These are phyloP conservation scores for Hozukius guyotensis DNA, from an alignment of 2,797 vertebrate genomes.

Conservation along the genomic window DNA sequence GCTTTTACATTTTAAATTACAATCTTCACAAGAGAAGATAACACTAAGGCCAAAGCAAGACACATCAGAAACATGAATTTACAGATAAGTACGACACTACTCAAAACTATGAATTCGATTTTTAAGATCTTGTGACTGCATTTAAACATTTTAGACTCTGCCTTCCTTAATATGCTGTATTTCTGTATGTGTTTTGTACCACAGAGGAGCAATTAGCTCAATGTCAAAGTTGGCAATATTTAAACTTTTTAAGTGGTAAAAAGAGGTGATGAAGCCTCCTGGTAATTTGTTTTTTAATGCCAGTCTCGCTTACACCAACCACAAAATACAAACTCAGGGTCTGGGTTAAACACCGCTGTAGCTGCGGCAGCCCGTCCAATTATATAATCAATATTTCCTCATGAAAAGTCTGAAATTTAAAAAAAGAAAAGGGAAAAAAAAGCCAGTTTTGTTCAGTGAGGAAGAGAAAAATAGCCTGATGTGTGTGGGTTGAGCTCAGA, in stretches of 20 bases:
- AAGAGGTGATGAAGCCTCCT: constrained; percentile 20
- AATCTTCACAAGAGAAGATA: not conserved
- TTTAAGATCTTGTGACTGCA: not conserved
- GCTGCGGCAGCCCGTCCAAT: constrained; percentile 58
- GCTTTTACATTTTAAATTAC: not conserved
- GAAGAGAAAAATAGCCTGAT: constrained; percentile 17
- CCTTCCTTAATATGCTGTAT: not conserved
- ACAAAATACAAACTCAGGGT: constrained; percentile 36
- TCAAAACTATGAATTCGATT: not conserved
- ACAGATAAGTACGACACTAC: not conserved
- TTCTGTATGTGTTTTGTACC: not conserved
- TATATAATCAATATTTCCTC: constrained; percentile 69
- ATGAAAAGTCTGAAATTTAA: constrained; percentile 46
- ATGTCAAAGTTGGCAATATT: constrained; percentile 19
- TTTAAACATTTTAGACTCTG: not conserved
- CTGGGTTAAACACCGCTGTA: constrained; percentile 67
- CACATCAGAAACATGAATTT: not conserved
- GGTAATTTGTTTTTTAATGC: constrained; percentile 32
- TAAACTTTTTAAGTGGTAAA: not conserved
- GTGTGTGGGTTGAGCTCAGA: constrained; percentile 68
- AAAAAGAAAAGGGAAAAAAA: not conserved
- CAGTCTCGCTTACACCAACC: constrained; percentile 13
- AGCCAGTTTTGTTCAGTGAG: not conserved
- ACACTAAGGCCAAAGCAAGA: not conserved
- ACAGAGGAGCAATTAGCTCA: constrained; percentile 6